A percentile compares a stretch with the other conserved stretches of the same genome.
Evolutionary conservation across 1,140 invertebrate species (phyloP).

Genomic region (Brachionus sp.): DNA sequence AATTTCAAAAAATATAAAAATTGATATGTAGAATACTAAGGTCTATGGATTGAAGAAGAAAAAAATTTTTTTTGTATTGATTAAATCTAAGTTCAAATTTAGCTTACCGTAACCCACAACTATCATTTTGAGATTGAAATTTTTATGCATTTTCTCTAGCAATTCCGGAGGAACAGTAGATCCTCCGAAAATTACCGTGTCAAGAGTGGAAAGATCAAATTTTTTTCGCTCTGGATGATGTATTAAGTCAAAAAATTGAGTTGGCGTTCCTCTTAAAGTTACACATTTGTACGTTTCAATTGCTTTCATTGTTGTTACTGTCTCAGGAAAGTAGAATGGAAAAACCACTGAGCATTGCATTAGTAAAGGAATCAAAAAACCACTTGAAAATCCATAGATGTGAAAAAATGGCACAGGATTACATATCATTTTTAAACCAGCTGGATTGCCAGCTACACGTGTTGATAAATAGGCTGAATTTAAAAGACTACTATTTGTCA

Average conservation of each 20-base stretch:
- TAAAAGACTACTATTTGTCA: conserved; percentile 76
- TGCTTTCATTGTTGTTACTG: not conserved
- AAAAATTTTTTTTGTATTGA: too few relatives aligned
- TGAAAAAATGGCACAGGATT: conserved; percentile 86
- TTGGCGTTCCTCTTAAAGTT: conserved; percentile 84
- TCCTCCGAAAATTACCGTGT: conserved; percentile 47
- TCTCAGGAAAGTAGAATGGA: conserved; percentile 25
- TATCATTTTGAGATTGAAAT: conserved; percentile 1
- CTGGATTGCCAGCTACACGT: conserved; percentile 64
- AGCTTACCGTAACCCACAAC: conserved; percentile 22
- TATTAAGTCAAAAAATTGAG: conserved; percentile 88
- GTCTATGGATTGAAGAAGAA: too few relatives aligned
- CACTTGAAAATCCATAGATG: conserved; percentile 76
- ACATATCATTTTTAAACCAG: conserved; percentile 64
- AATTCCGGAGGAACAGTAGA: conserved; percentile 7
- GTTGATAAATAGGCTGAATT: conserved; percentile 76
- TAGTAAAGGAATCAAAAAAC: conserved; percentile 66
- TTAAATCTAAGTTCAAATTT: not conserved
- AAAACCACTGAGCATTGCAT: conserved; percentile 45
- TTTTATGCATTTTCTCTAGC: not conserved
- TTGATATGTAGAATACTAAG: too few relatives aligned
- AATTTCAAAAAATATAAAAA: too few relatives aligned
- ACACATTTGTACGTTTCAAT: conserved; percentile 65
- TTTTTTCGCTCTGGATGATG: conserved; percentile 56
- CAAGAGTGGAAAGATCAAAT: conserved; percentile 57